Conservation (phyloP, 2,797 vertebrate species). For the Sparidentex hasta region DNA sequence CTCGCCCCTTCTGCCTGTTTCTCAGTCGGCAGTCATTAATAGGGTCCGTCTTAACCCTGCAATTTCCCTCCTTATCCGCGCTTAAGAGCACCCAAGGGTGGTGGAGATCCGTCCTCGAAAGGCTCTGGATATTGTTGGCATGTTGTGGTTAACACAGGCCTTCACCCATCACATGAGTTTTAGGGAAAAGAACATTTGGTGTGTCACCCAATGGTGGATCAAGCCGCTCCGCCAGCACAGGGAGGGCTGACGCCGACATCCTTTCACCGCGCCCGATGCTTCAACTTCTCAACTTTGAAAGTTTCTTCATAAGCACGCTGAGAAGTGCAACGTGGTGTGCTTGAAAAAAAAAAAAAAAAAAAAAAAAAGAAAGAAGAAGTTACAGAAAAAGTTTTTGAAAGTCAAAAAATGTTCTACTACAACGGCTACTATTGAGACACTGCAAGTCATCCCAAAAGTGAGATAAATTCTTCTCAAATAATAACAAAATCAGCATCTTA, state of each 20-base stretch:
- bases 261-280: not conserved
- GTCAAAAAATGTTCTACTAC: no score
- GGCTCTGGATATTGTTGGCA: slow-evolving; percentile 19
- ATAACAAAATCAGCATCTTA: no score
- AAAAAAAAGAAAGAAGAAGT: no score
- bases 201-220: slow-evolving; percentile 10
- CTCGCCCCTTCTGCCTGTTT: slow-evolving; percentile 25
- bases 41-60: slow-evolving; percentile 59
- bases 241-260: not conserved
- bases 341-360: no score
- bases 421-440: no score
- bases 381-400: no score
- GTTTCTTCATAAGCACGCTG: no score
- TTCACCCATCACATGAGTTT: slow-evolving; percentile 19
- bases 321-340: no score
- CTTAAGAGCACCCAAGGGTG: slow-evolving; percentile 46
- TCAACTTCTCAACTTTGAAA: not conserved
- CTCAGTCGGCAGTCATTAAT: slow-evolving; percentile 57
- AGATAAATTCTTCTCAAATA: no score
- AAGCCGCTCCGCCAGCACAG: not conserved
- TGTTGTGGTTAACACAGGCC: slow-evolving; percentile 31
- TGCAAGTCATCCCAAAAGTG: no score
- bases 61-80: slow-evolving; percentile 59
- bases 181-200: slow-evolving; percentile 7
- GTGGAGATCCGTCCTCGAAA: slow-evolving; percentile 25